Conservation (phyloP, 1,140 invertebrate genomes). For the Drosophila athabasca region DNA sequence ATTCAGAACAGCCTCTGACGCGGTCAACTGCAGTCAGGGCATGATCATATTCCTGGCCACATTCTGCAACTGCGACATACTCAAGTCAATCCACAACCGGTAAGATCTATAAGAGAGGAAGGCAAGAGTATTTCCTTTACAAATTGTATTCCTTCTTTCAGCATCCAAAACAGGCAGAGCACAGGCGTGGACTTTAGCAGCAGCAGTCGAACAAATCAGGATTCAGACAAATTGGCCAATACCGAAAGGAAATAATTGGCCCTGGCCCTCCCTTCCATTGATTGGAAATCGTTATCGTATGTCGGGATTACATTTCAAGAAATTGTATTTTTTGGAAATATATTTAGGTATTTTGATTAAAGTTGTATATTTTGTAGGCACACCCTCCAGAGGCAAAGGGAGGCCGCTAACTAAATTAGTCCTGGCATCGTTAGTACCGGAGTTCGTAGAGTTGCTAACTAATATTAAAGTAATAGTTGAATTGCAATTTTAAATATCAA, state of each 20-base stretch:
- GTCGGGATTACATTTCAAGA: no score
- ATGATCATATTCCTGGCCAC: conserved; percentile 86
- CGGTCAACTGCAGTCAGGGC: conserved; percentile 84
- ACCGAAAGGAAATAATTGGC: background rate
- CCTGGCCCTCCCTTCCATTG: no score
- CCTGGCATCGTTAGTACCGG: conserved; percentile 28
- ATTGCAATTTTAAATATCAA: conserved; percentile 59
- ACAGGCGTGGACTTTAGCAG: background rate
- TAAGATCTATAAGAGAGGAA: background rate
- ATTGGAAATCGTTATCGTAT: no score
- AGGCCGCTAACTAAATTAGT: conserved; percentile 47
- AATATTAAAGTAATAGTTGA: conserved; percentile 45
- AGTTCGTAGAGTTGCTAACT: conserved; percentile 45
- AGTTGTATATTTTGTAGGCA: conserved; percentile 43
- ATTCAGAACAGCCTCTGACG: conserved; percentile 83
- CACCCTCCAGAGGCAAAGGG: background rate
- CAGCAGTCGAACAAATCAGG: background rate
- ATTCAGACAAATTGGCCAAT: background rate
- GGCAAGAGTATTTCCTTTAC: background rate
- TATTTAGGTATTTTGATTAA: conserved; percentile 29
- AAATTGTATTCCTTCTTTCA: background rate
- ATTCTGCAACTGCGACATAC: conserved; percentile 70
- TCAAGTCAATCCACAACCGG: conserved; percentile 30
- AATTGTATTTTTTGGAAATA: background rate
- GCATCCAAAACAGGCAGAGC: conserved; percentile 4